These are phyloP conservation scores for Pollicipes pollicipes DNA, from an alignment of 1,140 invertebrate genomes.

Conservation along the genomic window DNA sequence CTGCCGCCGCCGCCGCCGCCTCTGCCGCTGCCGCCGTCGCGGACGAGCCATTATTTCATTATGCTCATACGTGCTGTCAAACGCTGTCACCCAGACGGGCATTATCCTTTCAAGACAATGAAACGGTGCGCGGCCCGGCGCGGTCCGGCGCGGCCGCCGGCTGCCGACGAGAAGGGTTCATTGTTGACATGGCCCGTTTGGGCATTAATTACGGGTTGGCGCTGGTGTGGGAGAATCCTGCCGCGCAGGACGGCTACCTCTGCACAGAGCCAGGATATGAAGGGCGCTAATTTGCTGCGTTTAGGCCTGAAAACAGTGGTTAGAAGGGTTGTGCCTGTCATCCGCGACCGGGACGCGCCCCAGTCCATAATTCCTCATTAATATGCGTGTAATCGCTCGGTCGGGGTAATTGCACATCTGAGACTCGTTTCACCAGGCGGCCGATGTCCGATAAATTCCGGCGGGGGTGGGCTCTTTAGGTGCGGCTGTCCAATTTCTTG, in stretches of 20 bases:
- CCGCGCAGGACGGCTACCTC: not conserved
- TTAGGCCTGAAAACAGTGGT: slow-evolving; percentile 1
- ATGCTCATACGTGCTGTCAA: not conserved
- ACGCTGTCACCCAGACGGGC: not conserved
- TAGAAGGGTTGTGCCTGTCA: not conserved
- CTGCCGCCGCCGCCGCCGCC: too few species aligned
- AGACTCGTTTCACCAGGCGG: not conserved
- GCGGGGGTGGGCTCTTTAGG: not conserved
- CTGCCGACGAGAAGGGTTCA: not conserved
- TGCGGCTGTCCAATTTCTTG: not conserved
- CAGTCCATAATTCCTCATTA: not conserved
- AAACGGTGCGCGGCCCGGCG: not conserved
- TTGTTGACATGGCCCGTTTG: not conserved
- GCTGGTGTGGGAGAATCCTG: not conserved
- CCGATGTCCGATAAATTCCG: not conserved
- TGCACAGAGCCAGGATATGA: not conserved
- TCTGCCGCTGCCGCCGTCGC: not conserved
- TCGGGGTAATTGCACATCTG: not conserved
- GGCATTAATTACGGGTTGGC: not conserved
- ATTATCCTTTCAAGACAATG: slow-evolving; percentile 2
- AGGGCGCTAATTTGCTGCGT: not conserved
- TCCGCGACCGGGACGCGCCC: not conserved
- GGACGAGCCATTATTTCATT: not conserved
- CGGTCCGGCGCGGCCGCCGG: too few species aligned
- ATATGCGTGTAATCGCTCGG: not conserved